Conservation (phyloP, 2,113 vertebrate species). For the Zosterops japonicus region DNA sequence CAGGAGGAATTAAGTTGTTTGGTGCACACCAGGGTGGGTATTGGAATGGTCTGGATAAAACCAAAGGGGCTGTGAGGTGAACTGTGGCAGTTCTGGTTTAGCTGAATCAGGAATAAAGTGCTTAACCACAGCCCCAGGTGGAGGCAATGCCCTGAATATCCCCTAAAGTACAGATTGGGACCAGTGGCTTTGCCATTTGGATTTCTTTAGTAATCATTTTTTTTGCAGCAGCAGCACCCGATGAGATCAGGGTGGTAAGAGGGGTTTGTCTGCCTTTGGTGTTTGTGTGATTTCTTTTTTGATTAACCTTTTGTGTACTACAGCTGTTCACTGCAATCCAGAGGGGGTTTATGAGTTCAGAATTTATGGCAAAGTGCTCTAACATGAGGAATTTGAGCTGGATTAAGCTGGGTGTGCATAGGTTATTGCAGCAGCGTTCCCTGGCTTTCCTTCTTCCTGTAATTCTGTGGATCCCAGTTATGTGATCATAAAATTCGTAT, state of each 20-base stretch:
- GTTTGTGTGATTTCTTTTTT: background rate
- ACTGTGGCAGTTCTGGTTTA: background rate
- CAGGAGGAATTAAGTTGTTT: background rate
- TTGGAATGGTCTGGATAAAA: background rate
- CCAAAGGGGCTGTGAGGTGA: background rate
- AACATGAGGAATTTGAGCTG: background rate
- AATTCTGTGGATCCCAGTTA: background rate
- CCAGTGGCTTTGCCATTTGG: background rate
- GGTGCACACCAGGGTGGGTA: background rate
- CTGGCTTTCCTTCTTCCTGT: background rate
- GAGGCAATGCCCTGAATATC: constrained; percentile 2
- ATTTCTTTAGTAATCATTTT: background rate
- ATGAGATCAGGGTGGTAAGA: background rate
- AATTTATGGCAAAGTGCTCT: background rate
- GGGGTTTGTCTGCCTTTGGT: background rate
- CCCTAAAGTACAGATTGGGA: background rate
- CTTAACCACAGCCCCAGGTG: constrained; percentile 7
- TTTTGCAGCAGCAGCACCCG: background rate
- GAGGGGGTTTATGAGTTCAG: background rate
- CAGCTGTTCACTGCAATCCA: background rate
- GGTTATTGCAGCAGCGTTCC: background rate
- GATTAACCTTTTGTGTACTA: background rate
- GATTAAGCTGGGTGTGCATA: background rate
- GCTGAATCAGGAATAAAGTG: constrained; percentile 27
- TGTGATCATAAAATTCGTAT: background rate